Conservation (phyloP, 2,113 vertebrate species). For the Cyprinodon tularosa region DNA sequence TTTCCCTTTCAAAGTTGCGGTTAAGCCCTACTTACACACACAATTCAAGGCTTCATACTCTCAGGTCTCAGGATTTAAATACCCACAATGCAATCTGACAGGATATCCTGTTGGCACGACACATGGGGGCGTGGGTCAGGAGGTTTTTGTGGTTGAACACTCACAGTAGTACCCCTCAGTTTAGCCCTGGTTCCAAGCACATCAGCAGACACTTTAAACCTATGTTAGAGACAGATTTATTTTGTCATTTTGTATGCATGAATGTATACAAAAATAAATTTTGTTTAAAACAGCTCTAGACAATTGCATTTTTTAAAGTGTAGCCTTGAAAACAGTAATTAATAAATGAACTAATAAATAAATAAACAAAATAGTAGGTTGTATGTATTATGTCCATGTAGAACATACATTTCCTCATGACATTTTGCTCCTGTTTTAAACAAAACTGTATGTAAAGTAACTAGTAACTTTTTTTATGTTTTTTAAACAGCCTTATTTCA, state of each 20-base stretch:
- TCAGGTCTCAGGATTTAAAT: constrained; percentile 57
- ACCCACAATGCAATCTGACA: constrained; percentile 71
- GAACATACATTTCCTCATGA: background rate
- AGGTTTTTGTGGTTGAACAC: constrained; percentile 69
- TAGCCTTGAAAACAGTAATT: too few species aligned
- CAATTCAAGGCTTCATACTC: constrained; percentile 38
- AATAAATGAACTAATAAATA: too few species aligned
- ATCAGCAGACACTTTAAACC: constrained; percentile 5
- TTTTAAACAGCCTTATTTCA: background rate
- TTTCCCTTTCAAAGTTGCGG: background rate
- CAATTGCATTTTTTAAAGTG: too few species aligned
- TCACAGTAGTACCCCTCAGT: constrained; percentile 44
- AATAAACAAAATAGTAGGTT: too few species aligned
- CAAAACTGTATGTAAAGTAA: background rate
- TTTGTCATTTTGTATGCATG: too few species aligned
- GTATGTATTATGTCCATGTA: background rate
- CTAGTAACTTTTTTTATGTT: background rate
- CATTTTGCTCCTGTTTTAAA: background rate
- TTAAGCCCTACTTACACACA: constrained; percentile 18
- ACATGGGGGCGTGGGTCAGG: constrained; percentile 46
- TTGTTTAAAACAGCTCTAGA: too few species aligned
- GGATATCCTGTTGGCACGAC: constrained; percentile 75
- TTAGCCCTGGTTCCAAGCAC: constrained; percentile 17
- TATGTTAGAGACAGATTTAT: background rate
- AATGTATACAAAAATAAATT: too few species aligned